Base-by-base conservation (phyloP, 2,113 vertebrate genomes). In the Nicator chloris region DNA sequence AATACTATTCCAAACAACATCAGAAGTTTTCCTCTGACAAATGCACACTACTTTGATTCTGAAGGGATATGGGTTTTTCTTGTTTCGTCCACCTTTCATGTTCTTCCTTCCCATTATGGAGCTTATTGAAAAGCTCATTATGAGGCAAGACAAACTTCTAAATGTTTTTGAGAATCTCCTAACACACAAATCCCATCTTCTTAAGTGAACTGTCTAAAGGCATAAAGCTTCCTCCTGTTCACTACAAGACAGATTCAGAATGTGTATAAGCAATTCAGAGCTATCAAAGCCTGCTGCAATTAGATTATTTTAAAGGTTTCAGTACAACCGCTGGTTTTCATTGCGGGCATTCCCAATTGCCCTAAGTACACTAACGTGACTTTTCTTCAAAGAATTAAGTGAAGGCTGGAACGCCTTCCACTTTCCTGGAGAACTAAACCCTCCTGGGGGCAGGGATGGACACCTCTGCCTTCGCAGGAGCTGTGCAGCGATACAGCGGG, bases 331-430 rank as follows among this genome's bases (percentile, higher is more conserved):
- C 53, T 15, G 11, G 3, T 71, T 56, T 13, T 30, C 57, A 79
- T 39, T 28, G 76, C 47, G 4, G 30, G 31, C 56, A 20, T 64
- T 61, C 40, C 20, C 50, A 11, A 27, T 3, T 20, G 39, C 79
- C 35, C 0, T 7, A 24, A n/a, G 64, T 7, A n/a, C n/a, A 9
- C 21, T 0, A n/a, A 17, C 0, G 54, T 1, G 27, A 9, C 15
- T 57, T 33, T 50, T 47, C 35, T 12, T 4, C 6, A 17, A 21
- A 50, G 21, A 66, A 23, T 6, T 35, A 50, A 42, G 31, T 0
- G 24, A 16, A 44, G 33, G 23, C 10, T 13, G 45, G 50, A 37
- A 64, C 14, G 65, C 73, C 49, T n/a, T 24, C 24, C 44, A 2
- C 44, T 11, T 37, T 40, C 47, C 40, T 2, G n/a, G 26, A 33